These are phyloP conservation scores for Tonatia bakeri DNA, from an alignment of 2,113 vertebrate genomes.

Conservation along the genomic window DNA sequence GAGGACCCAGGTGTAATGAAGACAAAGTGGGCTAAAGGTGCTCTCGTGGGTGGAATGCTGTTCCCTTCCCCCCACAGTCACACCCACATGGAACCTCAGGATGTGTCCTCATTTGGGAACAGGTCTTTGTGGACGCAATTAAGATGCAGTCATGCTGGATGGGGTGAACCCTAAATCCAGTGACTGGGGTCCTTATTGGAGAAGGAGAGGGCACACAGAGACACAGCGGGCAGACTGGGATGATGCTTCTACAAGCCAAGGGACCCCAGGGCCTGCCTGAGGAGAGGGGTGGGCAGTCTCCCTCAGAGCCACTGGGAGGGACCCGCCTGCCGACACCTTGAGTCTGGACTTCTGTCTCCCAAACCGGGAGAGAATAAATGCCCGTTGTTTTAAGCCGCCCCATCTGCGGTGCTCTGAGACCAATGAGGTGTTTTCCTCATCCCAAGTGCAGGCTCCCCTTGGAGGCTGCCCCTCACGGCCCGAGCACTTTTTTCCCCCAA, in stretches of 20 bases:
- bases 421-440: fast-evolving
- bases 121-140: background rate
- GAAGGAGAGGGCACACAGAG: too few relatives aligned
- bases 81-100: background rate
- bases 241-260: fast-evolving
- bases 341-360: background rate
- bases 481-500: background rate
- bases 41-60: background rate
- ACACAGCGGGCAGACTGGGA: background rate
- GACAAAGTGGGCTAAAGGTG: background rate
- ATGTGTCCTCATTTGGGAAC: background rate
- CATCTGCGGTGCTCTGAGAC: fast-evolving
- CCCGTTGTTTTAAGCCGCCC: background rate
- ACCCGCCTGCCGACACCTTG: fast-evolving
- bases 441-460: fast-evolving
- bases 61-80: too few relatives aligned
- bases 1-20: background rate
- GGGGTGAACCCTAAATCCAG: background rate
- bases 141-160: background rate
- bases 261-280: fast-evolving
- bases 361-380: fast-evolving
- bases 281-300: fast-evolving
- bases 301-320: too few relatives aligned
- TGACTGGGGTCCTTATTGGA: too few relatives aligned
- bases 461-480: fast-evolving